Base-by-base conservation (phyloP, 1,140 invertebrate genomes). In the Orussus abietinus region DNA sequence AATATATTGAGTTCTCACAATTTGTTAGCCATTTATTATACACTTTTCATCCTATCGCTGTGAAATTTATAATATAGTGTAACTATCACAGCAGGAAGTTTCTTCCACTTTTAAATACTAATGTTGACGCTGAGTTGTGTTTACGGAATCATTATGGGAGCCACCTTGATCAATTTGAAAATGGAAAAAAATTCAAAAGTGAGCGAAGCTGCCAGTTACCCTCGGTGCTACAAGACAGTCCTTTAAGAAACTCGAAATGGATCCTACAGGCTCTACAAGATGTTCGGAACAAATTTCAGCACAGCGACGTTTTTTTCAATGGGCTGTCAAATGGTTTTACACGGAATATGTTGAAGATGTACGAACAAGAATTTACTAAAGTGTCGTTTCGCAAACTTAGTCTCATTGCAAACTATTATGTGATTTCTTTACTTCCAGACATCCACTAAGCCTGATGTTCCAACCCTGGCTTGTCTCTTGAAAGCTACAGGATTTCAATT, bases 401-500 rank as follows among this genome's bases (percentile, higher is more conserved):
- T 31, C 10, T 18, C 11, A 26, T 25, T 36, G 20, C 19, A 26
- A 10, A 19, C 10, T 26, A 26, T 15, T 28, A 35, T 29, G n/a
- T 18, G 19, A 37, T 22, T 35, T 42, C 17, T 35, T 20, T 30
- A 21, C 31, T 43, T 37, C 14, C 33, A 51, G 42, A 18, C 13
- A 7, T 10, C 7, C 7, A 19, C 32, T 15, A 66, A 62, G 50
- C 55, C 57, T 3, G 63, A 66, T 21, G 51, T 56, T 10, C 45
- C 57, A 4, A 39, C 34, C 5, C 44, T 66, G 15, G 49, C 55
- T 3, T 57, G 57, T 30, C 44, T 66, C 5, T 36, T 66, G 9
- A 57, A 66, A 50, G 45, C 59, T n/a, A 44, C 60, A 18, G 63
- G 63, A 21, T 66, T 62, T 42, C 50, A 60, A 13, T 43, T 66